Base-by-base conservation (phyloP, 2,113 vertebrate genomes). In the Phaetusa simplex region DNA sequence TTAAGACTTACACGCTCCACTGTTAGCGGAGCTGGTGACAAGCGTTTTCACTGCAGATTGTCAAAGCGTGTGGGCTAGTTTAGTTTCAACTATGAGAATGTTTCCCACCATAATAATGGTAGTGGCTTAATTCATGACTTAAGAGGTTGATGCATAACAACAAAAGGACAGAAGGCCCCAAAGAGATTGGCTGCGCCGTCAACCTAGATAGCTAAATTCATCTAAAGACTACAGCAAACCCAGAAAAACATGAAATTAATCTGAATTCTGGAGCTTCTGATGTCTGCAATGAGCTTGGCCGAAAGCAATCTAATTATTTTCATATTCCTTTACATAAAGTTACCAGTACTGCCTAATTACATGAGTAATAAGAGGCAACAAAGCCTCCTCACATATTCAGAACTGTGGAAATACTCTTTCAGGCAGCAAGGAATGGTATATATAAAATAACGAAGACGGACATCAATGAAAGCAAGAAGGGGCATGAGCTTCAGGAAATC, bases 391-490 rank as follows among this genome's bases (percentile, higher is more conserved):
- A 72, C 87, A 80, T 45, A 62, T 26, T 62, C 83, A 93, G 77
- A 91, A 27, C 59, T 19, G 38, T 67, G 74, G 74, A 78, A 85
- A 53, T 27, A 19, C 64, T 79, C 56, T 86, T 88, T 78, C 70
- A 76, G 84, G 77, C 81, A 94, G 62, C 30, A n/a, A 91, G 70
- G 30, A 95, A 73, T 0, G 0, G 49, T 26, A 42, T 18, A 80
- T 58, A 77, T 69, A 77, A 80, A 92, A 88, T 82, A 94, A 87
- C 95, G 91, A 85, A 76, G 78, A 95, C 0, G 81, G 96, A 97
- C 96, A 96, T 95, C 94, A 95, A 53, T 93, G 91, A 85, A 80
- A 94, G 82, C 95, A 97, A 97, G 96, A 95, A 96, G 81, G 62
- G 73, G 78, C 88, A 94, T 55, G 95, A 95, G 70, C 66, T 55